These are phyloP conservation scores for Malaclemys terrapin DNA, from an alignment of 2,113 vertebrate species.

Conservation along the genomic window DNA sequence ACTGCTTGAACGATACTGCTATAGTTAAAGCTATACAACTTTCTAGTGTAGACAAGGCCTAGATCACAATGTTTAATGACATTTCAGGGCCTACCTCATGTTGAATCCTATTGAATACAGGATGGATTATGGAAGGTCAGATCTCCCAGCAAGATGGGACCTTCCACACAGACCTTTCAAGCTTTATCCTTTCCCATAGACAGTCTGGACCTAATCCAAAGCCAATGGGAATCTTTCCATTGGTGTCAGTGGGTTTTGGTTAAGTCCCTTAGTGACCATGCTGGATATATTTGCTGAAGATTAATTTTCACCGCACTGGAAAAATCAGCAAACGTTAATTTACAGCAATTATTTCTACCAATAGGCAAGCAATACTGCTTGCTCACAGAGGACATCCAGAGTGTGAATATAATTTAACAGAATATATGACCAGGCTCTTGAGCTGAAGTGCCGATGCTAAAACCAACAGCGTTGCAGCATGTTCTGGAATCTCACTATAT, in stretches of 20 bases:
- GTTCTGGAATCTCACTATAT: neutral
- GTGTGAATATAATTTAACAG: neutral
- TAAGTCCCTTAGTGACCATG: neutral
- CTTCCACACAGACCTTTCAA: neutral
- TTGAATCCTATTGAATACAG: neutral
- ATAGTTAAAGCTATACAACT: neutral
- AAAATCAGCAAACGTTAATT: conserved; percentile 22
- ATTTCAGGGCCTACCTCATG: neutral
- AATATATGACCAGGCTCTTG: neutral
- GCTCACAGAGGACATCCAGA: neutral
- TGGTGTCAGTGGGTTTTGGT: neutral
- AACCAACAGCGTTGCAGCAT: neutral
- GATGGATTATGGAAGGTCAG: neutral
- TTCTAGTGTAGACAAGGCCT: neutral
- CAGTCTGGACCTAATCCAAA: neutral
- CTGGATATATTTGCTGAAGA: neutral
- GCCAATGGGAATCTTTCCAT: neutral
- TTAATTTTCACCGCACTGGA: neutral
- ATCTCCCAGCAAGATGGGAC: neutral
- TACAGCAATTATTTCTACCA: neutral
- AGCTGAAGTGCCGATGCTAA: neutral
- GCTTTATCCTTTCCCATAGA: neutral
- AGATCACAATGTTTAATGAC: neutral
- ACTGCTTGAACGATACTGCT: neutral
- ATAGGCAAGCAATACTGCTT: neutral